Conservation (phyloP, 2,888 invertebrate species). For the Lepidochrysops patricia region DNA sequence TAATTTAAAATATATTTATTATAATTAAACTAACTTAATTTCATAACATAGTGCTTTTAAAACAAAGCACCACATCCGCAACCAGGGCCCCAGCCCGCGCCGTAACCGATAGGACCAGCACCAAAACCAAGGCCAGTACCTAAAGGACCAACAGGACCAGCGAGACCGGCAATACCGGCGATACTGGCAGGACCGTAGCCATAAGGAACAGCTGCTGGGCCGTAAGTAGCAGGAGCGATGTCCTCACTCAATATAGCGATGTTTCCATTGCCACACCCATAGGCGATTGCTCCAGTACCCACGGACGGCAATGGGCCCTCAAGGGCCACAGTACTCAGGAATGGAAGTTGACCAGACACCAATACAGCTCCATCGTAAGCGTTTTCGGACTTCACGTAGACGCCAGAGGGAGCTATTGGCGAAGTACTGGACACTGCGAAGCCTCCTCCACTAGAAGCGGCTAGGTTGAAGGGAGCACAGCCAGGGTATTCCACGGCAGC, state of each 20-base stretch:
- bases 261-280: conserved; percentile 22
- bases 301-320: conserved; percentile 32
- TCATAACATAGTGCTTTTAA: not conserved
- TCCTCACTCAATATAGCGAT: conserved; percentile 14
- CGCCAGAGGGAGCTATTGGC: conserved; percentile 21
- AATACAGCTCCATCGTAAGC: conserved; percentile 21
- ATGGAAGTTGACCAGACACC: conserved; percentile 22
- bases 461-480: conserved; percentile 7
- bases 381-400: conserved; percentile 23
- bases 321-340: conserved; percentile 29
- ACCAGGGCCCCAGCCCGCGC: not conserved
- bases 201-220: not conserved
- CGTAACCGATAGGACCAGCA: not conserved
- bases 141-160: not conserved
- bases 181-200: not conserved
- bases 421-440: conserved; percentile 23
- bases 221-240: not conserved
- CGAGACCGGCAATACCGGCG: not conserved
- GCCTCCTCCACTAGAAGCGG: conserved; percentile 20
- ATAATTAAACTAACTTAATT: not conserved
- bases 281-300: conserved; percentile 28
- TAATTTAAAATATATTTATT: not conserved
- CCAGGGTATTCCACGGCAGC: conserved; percentile 11
- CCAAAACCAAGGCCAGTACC: not conserved
- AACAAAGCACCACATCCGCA: not conserved